Evolutionary conservation across 1,140 invertebrate genomes (phyloP).

Genomic region (Procambarus clarkii): DNA sequence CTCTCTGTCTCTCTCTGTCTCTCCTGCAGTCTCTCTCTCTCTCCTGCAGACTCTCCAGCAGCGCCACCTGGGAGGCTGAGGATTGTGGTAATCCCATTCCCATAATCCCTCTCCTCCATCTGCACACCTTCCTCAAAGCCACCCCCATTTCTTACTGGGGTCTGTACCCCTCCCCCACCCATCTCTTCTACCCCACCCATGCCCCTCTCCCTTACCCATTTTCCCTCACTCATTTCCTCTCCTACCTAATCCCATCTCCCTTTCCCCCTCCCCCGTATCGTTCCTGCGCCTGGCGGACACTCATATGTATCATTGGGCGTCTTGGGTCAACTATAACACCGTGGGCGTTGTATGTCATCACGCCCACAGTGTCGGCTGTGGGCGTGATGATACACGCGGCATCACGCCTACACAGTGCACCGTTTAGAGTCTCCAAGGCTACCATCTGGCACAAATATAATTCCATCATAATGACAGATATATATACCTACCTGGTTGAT

Average conservation of each 20-base stretch:
- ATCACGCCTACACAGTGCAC: no score
- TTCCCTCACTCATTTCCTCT: not conserved
- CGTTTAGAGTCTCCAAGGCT: no score
- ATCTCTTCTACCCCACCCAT: not conserved
- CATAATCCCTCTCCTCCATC: constrained; percentile 17
- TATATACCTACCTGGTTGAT: no score
- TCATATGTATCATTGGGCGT: no score
- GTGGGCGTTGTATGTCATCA: no score
- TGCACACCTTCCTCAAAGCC: constrained; percentile 4
- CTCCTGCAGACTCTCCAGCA: not conserved
- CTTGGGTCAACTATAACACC: no score
- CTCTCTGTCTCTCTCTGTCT: not conserved
- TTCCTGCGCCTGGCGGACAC: no score
- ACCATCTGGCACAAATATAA: no score
- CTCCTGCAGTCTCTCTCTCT: not conserved
- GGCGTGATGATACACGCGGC: no score
- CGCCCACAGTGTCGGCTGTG: no score
- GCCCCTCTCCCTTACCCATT: not conserved
- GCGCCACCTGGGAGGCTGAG: not conserved
- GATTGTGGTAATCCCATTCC: constrained; percentile 22
- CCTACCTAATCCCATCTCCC: no score
- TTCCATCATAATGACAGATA: no score
- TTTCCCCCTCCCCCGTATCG: not conserved
- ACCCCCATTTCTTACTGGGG: not conserved
- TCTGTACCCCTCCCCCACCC: not conserved